A percentile compares a stretch with the other conserved stretches of the same genome.
phyloP scores from a whole-genome alignment of 2,888 invertebrate species.

The Odontomyia ornata region DNA sequence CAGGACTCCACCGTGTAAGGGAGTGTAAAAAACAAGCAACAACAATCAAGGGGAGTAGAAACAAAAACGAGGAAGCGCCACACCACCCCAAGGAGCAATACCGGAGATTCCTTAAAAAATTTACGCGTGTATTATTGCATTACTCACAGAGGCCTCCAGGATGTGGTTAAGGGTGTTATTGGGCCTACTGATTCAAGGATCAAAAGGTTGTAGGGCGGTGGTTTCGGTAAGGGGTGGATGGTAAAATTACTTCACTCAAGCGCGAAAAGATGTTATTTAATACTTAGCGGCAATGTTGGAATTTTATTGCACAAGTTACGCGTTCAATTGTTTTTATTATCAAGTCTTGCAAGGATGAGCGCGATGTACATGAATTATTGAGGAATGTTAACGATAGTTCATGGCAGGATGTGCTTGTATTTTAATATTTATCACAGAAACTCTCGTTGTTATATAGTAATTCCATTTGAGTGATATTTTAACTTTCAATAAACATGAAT shows the following conservation, averaged over 20 bases:
- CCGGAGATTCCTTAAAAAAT: conserved; percentile 7
- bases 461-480: neutral
- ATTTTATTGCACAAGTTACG: conserved; percentile 24
- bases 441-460: neutral
- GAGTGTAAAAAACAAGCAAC: neutral
- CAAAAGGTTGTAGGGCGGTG: neutral
- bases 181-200: neutral
- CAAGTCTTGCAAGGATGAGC: neutral
- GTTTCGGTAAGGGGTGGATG: neutral
- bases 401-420: too few species aligned
- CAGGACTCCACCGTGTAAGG: neutral
- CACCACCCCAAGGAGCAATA: neutral
- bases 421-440: too few species aligned
- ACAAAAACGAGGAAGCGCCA: neutral
- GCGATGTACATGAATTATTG: neutral
- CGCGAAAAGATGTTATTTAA: neutral
- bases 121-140: conserved; percentile 27
- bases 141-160: conserved; percentile 18
- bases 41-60: neutral
- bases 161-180: conserved; percentile 31
- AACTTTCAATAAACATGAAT: too few species aligned
- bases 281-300: neutral
- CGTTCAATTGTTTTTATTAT: neutral
- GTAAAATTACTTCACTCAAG: conserved; percentile 7
- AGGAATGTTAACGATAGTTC: neutral